Conservation (phyloP, 2,888 invertebrate species). For the Endomychus coccineus region DNA sequence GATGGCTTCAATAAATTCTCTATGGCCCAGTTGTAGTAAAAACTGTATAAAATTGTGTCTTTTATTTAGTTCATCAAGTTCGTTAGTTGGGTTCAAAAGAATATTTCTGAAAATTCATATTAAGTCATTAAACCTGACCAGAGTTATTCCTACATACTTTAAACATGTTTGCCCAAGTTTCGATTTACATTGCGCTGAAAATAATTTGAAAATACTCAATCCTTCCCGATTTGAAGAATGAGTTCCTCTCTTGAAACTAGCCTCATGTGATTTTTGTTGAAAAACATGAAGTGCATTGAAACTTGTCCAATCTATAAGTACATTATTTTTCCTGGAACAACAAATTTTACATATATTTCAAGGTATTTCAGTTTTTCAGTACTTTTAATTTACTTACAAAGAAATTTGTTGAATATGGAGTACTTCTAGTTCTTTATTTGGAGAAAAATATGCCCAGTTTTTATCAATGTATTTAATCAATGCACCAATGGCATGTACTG, state of each 20-base stretch:
- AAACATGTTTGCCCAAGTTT: conserved; percentile 57
- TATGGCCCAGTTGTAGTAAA: conserved; percentile 56
- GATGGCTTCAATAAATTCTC: conserved; percentile 54
- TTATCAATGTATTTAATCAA: conserved; percentile 63
- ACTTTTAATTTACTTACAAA: background rate
- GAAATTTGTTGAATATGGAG: conserved; percentile 46
- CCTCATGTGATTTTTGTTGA: conserved; percentile 63
- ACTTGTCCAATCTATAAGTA: conserved; percentile 64
- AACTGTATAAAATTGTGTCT: conserved; percentile 65
- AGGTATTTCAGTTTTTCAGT: background rate
- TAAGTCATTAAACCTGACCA: background rate
- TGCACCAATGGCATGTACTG: conserved; percentile 64
- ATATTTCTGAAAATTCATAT: conserved; percentile 49
- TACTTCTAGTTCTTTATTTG: conserved; percentile 46
- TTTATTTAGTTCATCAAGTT: conserved; percentile 51
- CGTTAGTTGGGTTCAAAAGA: conserved; percentile 63
- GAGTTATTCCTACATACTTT: conserved; percentile 51
- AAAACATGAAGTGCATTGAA: conserved; percentile 74
- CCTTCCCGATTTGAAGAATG: conserved; percentile 58
- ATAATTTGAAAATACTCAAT: conserved; percentile 62
- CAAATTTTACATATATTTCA: too few species aligned
- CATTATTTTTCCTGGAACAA: conserved; percentile 56
- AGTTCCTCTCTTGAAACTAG: conserved; percentile 61
- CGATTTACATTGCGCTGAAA: conserved; percentile 59
- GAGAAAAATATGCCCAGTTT: conserved; percentile 46